These are phyloP conservation scores for Drosophila niveifrons DNA, from an alignment of 2,888 invertebrate species.

Conservation along the genomic window DNA sequence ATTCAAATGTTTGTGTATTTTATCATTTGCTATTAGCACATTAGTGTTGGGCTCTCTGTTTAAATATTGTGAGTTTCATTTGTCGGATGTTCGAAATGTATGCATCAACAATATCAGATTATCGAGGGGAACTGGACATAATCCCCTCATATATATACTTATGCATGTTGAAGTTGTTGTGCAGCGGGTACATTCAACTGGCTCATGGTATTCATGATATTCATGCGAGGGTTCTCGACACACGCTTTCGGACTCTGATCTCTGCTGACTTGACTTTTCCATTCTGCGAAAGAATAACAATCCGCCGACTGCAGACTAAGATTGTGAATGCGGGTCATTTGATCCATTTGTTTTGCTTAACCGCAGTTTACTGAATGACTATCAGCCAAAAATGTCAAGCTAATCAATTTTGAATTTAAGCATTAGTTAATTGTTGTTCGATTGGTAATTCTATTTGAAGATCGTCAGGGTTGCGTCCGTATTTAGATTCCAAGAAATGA, in stretches of 20 bases:
- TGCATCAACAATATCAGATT: constrained; percentile 13
- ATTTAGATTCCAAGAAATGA: no score
- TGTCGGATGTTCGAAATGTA: not conserved
- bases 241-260: constrained; percentile 65
- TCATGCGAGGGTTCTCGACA: constrained; percentile 20
- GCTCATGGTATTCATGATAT: constrained; percentile 18
- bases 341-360: constrained; percentile 43
- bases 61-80: not conserved
- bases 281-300: not conserved
- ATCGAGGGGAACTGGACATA: constrained; percentile 15
- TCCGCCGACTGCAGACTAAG: constrained; percentile 17
- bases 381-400: no score
- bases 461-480: no score
- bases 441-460: no score
- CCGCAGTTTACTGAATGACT: constrained; percentile 14
- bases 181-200: constrained; percentile 69
- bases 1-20: not conserved
- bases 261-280: constrained; percentile 57
- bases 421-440: no score
- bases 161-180: constrained; percentile 11
- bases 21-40: constrained; percentile 58
- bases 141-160: constrained; percentile 7
- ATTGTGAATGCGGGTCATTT: constrained; percentile 76
- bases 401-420: no score
- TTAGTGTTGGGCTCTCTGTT: not conserved